phyloP scores from a whole-genome alignment of 1,140 invertebrate genomes.

The Cydia splendana region DNA sequence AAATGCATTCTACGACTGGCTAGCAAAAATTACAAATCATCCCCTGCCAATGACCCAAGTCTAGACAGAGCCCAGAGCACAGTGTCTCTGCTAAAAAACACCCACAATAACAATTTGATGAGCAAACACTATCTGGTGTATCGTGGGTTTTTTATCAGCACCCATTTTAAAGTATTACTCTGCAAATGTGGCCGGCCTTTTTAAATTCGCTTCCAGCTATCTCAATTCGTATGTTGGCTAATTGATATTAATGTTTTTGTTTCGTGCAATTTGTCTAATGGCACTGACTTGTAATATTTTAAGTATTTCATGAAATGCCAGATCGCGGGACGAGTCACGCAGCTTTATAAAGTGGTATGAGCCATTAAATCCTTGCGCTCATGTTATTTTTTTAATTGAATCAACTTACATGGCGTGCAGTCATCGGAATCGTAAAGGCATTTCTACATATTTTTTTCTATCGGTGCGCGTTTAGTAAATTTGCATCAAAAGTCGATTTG shows the following conservation, averaged over 20 bases:
- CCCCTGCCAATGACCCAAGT: conserved; percentile 70
- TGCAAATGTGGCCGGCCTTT: conserved; percentile 46
- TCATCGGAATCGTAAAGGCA: conserved; percentile 50
- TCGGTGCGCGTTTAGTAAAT: conserved; percentile 42
- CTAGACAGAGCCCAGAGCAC: conserved; percentile 43
- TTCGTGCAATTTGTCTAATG: conserved; percentile 37
- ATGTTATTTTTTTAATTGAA: conserved; percentile 29
- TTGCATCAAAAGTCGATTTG: conserved; percentile 59
- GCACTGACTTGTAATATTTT: conserved; percentile 21
- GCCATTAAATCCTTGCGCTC: background rate
- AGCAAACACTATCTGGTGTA: conserved; percentile 55
- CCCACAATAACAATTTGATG: conserved; percentile 54
- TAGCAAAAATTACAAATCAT: conserved; percentile 72
- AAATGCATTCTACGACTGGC: conserved; percentile 60
- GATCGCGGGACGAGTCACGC: background rate
- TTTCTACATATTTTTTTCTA: conserved; percentile 46
- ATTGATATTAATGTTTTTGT: conserved; percentile 55
- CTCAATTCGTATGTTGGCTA: conserved; percentile 46
- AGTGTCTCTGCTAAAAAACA: conserved; percentile 43
- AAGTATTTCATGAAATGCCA: background rate
- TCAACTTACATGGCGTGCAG: conserved; percentile 59
- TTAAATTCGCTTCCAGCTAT: conserved; percentile 50
- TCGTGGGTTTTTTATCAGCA: conserved; percentile 54
- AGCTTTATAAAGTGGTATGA: background rate
- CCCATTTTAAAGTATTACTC: conserved; percentile 52